phyloP scores from a whole-genome alignment of 2,888 invertebrate genomes.

The Pachliopta kotzebuea region DNA sequence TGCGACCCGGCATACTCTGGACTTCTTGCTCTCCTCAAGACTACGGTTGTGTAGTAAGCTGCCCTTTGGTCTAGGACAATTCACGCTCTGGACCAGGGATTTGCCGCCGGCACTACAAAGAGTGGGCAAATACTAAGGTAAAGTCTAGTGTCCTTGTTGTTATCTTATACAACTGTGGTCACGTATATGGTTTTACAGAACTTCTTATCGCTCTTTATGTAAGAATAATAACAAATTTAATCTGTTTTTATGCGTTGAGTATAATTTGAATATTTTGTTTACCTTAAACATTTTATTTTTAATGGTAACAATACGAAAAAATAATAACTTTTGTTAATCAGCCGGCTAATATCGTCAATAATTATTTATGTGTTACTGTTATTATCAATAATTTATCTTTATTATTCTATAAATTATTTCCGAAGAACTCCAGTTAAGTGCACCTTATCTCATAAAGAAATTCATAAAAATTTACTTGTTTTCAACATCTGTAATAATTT shows the following conservation, averaged over 20 bases:
- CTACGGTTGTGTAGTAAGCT: conserved; percentile 50
- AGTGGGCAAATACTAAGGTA: conserved; percentile 67
- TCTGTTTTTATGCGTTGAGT: not conserved
- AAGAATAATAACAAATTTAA: not conserved
- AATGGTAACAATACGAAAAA: not conserved
- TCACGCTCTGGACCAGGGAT: conserved; percentile 37
- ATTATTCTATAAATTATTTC: not conserved
- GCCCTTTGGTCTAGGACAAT: conserved; percentile 40
- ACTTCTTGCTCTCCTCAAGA: conserved; percentile 54
- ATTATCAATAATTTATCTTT: conserved; percentile 1
- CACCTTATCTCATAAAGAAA: not conserved
- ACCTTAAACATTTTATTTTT: not conserved
- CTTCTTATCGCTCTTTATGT: conserved; percentile 24
- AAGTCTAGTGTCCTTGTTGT: conserved; percentile 49
- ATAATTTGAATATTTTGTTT: not conserved
- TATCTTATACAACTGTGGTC: conserved; percentile 6
- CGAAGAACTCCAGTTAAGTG: not conserved
- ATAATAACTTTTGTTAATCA: not conserved
- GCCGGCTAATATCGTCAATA: not conserved
- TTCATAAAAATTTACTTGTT: not conserved
- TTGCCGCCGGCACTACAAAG: conserved; percentile 44
- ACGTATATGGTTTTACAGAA: conserved; percentile 18
- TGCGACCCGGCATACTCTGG: conserved; percentile 53
- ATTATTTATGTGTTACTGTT: not conserved
- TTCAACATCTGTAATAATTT: not conserved